Conservation (phyloP, 2,888 invertebrate species). For the Mycalesis mineus region DNA sequence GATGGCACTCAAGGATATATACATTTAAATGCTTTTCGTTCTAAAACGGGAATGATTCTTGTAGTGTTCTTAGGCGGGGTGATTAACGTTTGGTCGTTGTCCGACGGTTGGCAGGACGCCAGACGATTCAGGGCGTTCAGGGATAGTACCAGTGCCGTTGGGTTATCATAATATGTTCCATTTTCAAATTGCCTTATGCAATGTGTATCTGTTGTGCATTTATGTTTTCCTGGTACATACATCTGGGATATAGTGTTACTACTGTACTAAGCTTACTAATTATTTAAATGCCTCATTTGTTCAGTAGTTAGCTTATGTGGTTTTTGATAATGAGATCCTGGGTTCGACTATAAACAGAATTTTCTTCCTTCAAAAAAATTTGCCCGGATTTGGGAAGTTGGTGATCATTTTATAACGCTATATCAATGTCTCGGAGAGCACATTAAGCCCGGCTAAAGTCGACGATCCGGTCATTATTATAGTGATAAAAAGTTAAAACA, state of each 20-base stretch:
- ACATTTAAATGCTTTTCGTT: conserved; percentile 47
- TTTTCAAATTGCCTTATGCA: conserved; percentile 24
- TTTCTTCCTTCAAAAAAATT: no score
- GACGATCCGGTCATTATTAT: no score
- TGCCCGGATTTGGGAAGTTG: no score
- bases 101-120: conserved; percentile 61
- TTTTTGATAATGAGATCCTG: no score
- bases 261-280: no score
- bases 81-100: conserved; percentile 48
- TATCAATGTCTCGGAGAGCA: no score
- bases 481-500: no score
- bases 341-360: no score
- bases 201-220: conserved; percentile 2
- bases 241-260: not conserved
- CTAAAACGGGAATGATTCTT: conserved; percentile 56
- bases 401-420: no score
- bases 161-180: conserved; percentile 14
- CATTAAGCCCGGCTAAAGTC: no score
- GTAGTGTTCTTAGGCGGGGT: conserved; percentile 23
- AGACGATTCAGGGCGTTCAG: conserved; percentile 33
- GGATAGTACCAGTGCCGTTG: conserved; percentile 9
- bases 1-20: conserved; percentile 31
- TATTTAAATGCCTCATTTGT: no score
- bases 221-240: conserved; percentile 4
- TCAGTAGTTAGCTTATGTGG: no score